These are phyloP conservation scores for Sialis lutaria DNA, from an alignment of 2,888 invertebrate genomes.

Conservation along the genomic window DNA sequence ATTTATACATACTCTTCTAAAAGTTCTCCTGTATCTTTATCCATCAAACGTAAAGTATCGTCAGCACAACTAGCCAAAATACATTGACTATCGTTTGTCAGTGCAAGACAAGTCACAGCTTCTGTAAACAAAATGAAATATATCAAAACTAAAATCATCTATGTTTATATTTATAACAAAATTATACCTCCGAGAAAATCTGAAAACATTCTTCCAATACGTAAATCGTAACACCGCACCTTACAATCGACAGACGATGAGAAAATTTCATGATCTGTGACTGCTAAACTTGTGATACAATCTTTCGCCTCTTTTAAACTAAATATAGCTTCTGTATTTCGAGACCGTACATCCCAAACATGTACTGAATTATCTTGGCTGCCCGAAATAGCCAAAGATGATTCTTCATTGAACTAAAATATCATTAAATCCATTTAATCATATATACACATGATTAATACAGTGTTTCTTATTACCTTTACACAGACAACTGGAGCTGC, in stretches of 20 bases:
- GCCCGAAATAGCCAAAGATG: conserved; percentile 79
- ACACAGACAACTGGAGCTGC: conserved; percentile 75
- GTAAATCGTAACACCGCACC: conserved; percentile 76
- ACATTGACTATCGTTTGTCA: conserved; percentile 90
- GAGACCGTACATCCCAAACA: conserved; percentile 72
- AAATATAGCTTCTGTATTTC: conserved; percentile 57
- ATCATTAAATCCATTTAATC: neutral
- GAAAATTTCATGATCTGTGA: conserved; percentile 80
- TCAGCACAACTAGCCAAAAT: conserved; percentile 73
- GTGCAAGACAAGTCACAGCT: conserved; percentile 62
- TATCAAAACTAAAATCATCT: conserved; percentile 1
- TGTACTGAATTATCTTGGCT: conserved; percentile 85
- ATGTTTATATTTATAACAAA: neutral
- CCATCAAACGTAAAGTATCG: conserved; percentile 66
- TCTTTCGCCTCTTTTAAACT: conserved; percentile 86
- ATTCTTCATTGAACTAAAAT: conserved; percentile 80
- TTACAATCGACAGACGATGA: conserved; percentile 81
- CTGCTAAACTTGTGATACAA: conserved; percentile 58
- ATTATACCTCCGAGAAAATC: conserved; percentile 67
- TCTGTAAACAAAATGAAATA: conserved; percentile 25
- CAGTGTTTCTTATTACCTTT: conserved; percentile 17
- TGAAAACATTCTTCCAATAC: conserved; percentile 63
- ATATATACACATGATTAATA: conserved; percentile 11
- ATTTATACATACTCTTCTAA: conserved; percentile 37
- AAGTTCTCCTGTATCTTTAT: conserved; percentile 69